A percentile compares a stretch with the other conserved stretches of the same genome.
Conservation (phyloP, 2,888 invertebrate species). For the Agonopterix heracliana region DNA sequence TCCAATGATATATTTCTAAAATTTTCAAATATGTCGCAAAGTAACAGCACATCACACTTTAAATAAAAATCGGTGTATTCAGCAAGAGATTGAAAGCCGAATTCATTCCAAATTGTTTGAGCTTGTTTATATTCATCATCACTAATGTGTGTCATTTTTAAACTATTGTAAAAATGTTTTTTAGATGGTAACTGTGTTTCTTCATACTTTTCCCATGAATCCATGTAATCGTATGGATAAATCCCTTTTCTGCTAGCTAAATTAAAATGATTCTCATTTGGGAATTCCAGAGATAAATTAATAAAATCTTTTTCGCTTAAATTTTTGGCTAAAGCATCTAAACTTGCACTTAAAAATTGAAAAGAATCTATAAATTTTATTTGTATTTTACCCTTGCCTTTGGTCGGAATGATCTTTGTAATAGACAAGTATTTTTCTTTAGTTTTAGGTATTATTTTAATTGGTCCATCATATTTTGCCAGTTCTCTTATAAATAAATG, state of each 20-base stretch:
- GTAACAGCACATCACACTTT: conserved; percentile 18
- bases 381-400: background rate
- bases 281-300: too few relatives aligned
- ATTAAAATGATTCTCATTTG: too few relatives aligned
- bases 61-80: conserved; percentile 24
- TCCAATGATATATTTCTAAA: conserved; percentile 17
- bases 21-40: conserved; percentile 26
- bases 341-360: background rate
- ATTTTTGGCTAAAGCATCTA: background rate
- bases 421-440: conserved; percentile 33
- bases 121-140: conserved; percentile 2
- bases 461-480: conserved; percentile 15
- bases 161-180: conserved; percentile 10
- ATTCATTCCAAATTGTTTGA: conserved; percentile 15
- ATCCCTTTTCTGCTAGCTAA: too few relatives aligned
- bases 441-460: conserved; percentile 22
- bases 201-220: conserved; percentile 7
- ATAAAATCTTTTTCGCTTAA: conserved; percentile 6
- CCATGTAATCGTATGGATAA: conserved; percentile 17
- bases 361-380: conserved; percentile 11
- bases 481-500: conserved; percentile 27
- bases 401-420: conserved; percentile 17
- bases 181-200: conserved; percentile 12
- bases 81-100: conserved; percentile 15
- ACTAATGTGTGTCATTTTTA: conserved; percentile 10